Evolutionary conservation across 2,888 invertebrate species (phyloP).

Genomic region (Adelognathus sp.): DNA sequence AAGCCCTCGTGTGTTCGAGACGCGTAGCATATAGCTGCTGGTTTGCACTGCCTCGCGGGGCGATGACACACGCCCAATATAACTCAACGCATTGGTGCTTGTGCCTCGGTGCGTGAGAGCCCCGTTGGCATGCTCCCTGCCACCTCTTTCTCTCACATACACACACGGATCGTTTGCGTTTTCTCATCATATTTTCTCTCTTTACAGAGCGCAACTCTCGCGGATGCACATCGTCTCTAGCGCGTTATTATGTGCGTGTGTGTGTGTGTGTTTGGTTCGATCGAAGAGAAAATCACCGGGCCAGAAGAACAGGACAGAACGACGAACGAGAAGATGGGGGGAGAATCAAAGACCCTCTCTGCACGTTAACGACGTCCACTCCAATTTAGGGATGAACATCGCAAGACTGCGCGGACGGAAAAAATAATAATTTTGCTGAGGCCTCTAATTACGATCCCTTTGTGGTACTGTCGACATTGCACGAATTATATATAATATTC

Average conservation of each 20-base stretch:
- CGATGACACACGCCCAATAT: conserved; percentile 78
- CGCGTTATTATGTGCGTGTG: conserved; percentile 18
- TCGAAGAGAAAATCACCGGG: conserved; percentile 33
- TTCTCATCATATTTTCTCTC: conserved; percentile 38
- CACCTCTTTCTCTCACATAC: neutral
- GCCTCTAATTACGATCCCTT: neutral
- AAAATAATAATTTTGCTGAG: neutral
- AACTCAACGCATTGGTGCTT: conserved; percentile 66
- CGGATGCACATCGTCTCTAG: conserved; percentile 46
- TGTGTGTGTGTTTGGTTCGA: too few species aligned
- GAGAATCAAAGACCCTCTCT: conserved; percentile 28
- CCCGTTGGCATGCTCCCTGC: conserved; percentile 31
- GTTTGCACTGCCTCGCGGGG: conserved; percentile 60
- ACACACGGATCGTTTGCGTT: conserved; percentile 38
- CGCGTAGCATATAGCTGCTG: conserved; percentile 63
- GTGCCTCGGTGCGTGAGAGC: conserved; percentile 58
- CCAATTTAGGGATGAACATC: conserved; percentile 19
- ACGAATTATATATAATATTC: too few species aligned
- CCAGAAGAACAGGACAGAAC: conserved; percentile 32
- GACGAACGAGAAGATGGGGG: conserved; percentile 23
- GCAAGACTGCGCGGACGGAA: neutral
- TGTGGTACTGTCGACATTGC: too few species aligned
- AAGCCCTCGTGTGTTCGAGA: conserved; percentile 70
- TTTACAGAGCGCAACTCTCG: conserved; percentile 28
- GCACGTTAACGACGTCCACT: conserved; percentile 12